Base-by-base conservation (phyloP, 1,140 invertebrate genomes). In the Cyrtorhinus lividipennis region DNA sequence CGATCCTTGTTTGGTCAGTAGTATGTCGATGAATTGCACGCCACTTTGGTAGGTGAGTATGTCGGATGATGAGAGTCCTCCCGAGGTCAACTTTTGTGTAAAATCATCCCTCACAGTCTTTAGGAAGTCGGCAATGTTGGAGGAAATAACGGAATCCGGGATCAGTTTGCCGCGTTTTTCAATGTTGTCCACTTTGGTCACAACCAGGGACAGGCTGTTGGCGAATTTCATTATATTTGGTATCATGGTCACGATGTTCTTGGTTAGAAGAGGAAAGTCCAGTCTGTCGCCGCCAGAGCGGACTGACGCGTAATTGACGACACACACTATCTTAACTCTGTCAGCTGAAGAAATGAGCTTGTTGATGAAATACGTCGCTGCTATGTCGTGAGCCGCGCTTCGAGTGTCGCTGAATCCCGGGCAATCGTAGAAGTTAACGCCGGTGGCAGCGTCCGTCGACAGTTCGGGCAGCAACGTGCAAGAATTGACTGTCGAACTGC, bases 341-440 rank as follows among this genome's bases (percentile, higher is more conserved):
- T 61, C 24, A 8, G 53, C 58, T 38, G 60, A 59, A 24, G 65
- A 60, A 1, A 66, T 30, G 1, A 68, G 46, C 24, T 63, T 65
- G 38, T 65, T 67, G 1, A 67, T 66, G 45, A 67, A 68, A 59
- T 62, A 68, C 5, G 64, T 57, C 1, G 48, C 59, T 1, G 65
- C 63, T 13, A 69, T 68, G 15, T 69, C 68, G 24, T 59, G 53
- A 24, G 38, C 58, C 15, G 62, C 24, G n/a, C 26, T 53, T 0
- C 68, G 48, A 1, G 65, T 68, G 59, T 69, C 68, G 18, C 58
- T 60, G 63, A 69, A 69, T 18, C 68, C 68, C 1, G 68, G 68
- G 25, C 59, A 63, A 58, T 69, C 68, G 44, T 66, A 67, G 27
- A 65, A 64, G 22, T 26, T 24, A 24, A 23, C 44, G 0, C 56